Evolutionary conservation across 2,888 invertebrate species (phyloP).

Genomic region (Catocala nupta): DNA sequence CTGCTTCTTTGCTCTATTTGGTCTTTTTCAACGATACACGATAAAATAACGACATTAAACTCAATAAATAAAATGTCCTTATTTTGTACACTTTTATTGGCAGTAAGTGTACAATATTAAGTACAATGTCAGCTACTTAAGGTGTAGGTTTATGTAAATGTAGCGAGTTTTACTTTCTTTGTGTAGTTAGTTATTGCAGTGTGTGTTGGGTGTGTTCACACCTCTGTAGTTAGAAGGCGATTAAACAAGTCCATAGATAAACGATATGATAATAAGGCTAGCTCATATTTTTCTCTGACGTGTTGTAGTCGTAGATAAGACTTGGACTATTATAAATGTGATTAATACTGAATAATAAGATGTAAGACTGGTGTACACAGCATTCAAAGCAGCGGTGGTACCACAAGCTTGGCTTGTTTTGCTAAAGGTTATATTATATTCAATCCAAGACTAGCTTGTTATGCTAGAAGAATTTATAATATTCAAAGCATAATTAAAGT

Average conservation of each 20-base stretch:
- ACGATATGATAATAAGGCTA: conserved; percentile 2
- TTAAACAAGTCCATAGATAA: conserved; percentile 10
- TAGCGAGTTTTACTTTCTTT: conserved; percentile 66
- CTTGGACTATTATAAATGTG: too few relatives aligned
- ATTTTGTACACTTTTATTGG: conserved; percentile 45
- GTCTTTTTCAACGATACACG: neutral
- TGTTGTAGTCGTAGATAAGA: neutral
- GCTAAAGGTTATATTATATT: too few relatives aligned
- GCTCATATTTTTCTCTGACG: conserved; percentile 12
- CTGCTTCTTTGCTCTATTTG: too few relatives aligned
- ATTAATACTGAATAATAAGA: too few relatives aligned
- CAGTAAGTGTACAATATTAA: conserved; percentile 57
- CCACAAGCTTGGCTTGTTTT: too few relatives aligned
- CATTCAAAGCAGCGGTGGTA: too few relatives aligned
- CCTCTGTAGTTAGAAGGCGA: neutral
- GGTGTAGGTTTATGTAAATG: conserved; percentile 61
- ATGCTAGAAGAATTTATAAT: too few relatives aligned
- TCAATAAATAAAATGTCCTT: conserved; percentile 32
- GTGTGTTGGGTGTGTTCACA: conserved; percentile 8
- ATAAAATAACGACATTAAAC: conserved; percentile 32
- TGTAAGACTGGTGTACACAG: too few relatives aligned
- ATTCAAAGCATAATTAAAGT: too few relatives aligned
- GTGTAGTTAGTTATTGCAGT: conserved; percentile 10
- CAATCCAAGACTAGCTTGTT: too few relatives aligned
- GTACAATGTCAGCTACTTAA: conserved; percentile 61